Evolutionary conservation across 2,113 vertebrate species (phyloP).

Genomic region (Dicaeum eximium): DNA sequence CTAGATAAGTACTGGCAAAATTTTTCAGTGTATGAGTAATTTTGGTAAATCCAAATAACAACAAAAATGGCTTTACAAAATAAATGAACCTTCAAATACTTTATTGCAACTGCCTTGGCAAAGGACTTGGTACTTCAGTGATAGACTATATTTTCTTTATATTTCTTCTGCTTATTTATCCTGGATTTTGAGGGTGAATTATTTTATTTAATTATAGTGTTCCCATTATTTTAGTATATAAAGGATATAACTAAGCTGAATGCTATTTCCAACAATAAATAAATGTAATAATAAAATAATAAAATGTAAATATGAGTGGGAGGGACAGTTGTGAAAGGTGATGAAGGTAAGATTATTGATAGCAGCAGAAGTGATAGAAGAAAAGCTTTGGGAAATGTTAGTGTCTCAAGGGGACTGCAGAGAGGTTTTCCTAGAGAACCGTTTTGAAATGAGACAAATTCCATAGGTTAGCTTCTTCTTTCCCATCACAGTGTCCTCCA

Average conservation of each 20-base stretch:
- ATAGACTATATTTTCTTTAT: not conserved
- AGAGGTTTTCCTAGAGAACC: not conserved
- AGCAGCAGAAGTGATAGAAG: not conserved
- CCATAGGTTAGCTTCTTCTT: not conserved
- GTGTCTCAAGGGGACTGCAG: not conserved
- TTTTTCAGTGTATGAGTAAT: not conserved
- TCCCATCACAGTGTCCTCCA: not conserved
- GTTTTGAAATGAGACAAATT: not conserved
- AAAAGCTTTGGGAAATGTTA: not conserved
- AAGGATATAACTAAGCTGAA: not conserved
- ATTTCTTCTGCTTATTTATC: not conserved
- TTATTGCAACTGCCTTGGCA: not conserved
- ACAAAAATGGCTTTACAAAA: not conserved
- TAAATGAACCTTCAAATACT: not conserved
- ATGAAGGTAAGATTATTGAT: not conserved
- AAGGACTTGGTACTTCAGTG: not conserved
- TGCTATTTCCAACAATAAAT: not conserved
- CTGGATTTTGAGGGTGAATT: not conserved
- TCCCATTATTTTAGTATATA: not conserved
- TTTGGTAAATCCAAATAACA: not conserved
- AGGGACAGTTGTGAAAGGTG: not conserved
- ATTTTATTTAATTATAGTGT: not conserved
- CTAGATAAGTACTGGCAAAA: not conserved
- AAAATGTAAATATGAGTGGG: not conserved
- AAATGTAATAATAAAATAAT: too few species aligned